Base-by-base conservation (phyloP, 2,113 vertebrate species). In the Festucalex cinctus region DNA sequence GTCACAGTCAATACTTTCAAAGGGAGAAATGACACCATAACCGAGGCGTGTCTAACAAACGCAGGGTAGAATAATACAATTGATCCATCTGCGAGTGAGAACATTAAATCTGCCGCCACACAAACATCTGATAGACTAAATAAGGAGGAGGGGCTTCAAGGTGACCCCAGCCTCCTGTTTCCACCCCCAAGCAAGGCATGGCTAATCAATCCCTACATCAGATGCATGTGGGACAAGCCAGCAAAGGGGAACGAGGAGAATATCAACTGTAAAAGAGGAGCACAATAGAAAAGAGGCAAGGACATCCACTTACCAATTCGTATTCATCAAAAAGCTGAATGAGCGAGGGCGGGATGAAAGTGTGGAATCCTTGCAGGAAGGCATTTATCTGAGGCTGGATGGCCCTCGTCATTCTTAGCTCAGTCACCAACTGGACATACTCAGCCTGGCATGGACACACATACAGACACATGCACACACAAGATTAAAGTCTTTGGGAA, bases 301-400 rank as follows among this genome's bases (percentile, higher is more conserved):
- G n/a, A 26, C 19, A 14, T 48, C 0, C 14, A 90, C 96, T 94
- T 86, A 98, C 97, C 95, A 99, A 80, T 85, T 99, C 97, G 57
- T 96, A 99, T 82, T 98, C 97, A 82, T 99, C 97, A 81, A 99
- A 99, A 70, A 99, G 95, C 65, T 99, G 97, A 78, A 99, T 94
- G 71, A 99, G 93, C 16, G 97, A 97, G 0, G 95, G 93, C 9
- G 91, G 97, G 78, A 99, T 98, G 84, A 98, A 99, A 90, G 94
- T 97, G 85, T 99, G 97, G 85, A 99, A 99, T 58, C 97, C 97
- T 74, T 95, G 95, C 66, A 99, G 83, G 85, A 98, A 99, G 49
- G 94, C 97, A 77, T 98, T 98, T 80, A 99, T 99, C 91, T 99
- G 97, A 77, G 96, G 97, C 83, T 98, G 96, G 88, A 99, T 99